Evolutionary conservation across 2,113 vertebrate genomes (phyloP).

Genomic region (Strix aluco): DNA sequence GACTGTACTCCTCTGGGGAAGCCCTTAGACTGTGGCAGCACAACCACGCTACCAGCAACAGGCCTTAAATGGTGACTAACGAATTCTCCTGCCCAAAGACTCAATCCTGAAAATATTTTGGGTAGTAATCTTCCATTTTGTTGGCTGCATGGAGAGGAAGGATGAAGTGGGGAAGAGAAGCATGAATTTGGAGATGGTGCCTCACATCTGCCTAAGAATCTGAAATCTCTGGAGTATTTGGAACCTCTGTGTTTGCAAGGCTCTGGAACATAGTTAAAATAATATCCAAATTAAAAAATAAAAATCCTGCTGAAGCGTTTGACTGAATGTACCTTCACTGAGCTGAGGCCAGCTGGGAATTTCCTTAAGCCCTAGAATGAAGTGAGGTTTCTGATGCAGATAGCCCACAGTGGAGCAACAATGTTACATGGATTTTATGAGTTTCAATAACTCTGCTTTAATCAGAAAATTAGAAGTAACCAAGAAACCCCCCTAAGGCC

Average conservation of each 20-base stretch:
- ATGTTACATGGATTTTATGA: constrained; percentile 15
- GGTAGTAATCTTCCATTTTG: background rate
- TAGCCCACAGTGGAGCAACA: constrained; percentile 36
- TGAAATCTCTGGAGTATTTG: background rate
- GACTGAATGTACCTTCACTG: background rate
- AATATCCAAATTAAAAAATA: constrained; percentile 8
- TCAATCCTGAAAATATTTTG: background rate
- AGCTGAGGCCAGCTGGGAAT: constrained; percentile 29
- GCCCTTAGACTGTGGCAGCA: background rate
- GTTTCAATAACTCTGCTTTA: constrained; percentile 53
- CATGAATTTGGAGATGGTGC: background rate
- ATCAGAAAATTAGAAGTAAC: constrained; percentile 59
- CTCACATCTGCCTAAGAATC: background rate
- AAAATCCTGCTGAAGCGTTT: background rate
- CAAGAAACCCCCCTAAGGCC: background rate
- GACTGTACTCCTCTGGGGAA: background rate
- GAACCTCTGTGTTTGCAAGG: background rate
- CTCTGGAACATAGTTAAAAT: background rate
- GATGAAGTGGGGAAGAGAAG: background rate
- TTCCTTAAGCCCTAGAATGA: constrained; percentile 2
- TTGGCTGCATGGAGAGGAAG: background rate
- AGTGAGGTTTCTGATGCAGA: constrained; percentile 6
- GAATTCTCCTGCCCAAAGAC: background rate
- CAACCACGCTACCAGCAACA: background rate
- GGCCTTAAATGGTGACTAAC: accelerated